Base-by-base conservation (phyloP, 2,113 vertebrate genomes). In the Eurypyga helias region DNA sequence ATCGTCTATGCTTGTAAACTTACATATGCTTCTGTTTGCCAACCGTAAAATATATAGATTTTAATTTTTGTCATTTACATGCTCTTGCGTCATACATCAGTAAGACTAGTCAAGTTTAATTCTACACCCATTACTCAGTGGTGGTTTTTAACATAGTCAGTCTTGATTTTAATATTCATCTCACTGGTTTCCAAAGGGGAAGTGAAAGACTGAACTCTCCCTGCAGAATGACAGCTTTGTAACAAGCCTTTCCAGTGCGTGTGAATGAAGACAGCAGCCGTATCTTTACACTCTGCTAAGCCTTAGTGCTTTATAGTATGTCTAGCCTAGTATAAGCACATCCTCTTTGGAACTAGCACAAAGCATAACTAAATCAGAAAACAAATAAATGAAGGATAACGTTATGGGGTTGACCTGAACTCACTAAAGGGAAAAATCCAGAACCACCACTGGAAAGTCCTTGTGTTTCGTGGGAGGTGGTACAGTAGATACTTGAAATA, bases 1-100 rank as follows among this genome's bases (percentile, higher is more conserved):
- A 54, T 81, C 71, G 52, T 29, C 75, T 77, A 4, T 88, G 77
- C 85, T 76, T 93, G 71, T 85, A 87, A 89, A 91, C 55, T 62
- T 94, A 38, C 38, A 41, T 3, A 34, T 18, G 14, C 60, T 87
- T 66, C 48, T 64, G 11, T 92, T 95, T 94, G 73, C 61, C 51
- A 87, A 28, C 34, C 0, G 3, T 48, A 87, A 80, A 87, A 82
- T 28, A 93, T 94, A 71, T 3, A n/a, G 69, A 41, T 91, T 89
- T 94, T 80, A 58, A 85, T 95, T 92, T 92, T 58, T 83, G 57
- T 52, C 45, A 38, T 91, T 92, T 90, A 20, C 66, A 55, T 82
- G 54, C 61, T 89, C 89, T 25, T 70, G 43, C 72, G 34, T 54
- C 94, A 75, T 89, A 38, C 4, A 1, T 62, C 51, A 76, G 2